Evolutionary conservation across 1,140 invertebrate species (phyloP).

Genomic region (Neodiprion pinetum): DNA sequence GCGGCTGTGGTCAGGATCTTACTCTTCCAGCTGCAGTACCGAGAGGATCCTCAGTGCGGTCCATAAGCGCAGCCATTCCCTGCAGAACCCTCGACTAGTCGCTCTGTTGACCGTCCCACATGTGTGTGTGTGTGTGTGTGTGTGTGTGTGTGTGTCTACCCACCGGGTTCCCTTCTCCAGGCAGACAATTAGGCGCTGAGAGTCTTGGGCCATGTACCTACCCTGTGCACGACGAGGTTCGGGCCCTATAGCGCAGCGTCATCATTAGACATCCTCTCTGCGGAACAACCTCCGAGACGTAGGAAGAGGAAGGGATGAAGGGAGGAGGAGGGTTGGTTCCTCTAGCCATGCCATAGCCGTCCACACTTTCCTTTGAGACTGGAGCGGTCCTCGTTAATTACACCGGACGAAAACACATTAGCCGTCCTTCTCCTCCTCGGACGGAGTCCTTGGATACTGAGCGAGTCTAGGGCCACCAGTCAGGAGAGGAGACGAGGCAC

Average conservation of each 20-base stretch:
- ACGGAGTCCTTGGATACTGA: not conserved
- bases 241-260: not conserved
- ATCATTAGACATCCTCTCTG: conserved; percentile 5
- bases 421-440: not conserved
- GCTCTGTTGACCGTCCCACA: too few species aligned
- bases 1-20: too few species aligned
- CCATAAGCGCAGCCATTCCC: too few species aligned
- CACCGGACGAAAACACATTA: conserved; percentile 3
- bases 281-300: not conserved
- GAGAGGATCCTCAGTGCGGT: too few species aligned
- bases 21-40: too few species aligned
- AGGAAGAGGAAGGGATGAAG: not conserved
- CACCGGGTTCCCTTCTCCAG: too few species aligned
- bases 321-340: not conserved
- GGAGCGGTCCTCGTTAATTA: not conserved
- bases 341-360: not conserved
- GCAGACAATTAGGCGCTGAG: too few species aligned
- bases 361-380: not conserved
- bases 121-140: too few species aligned
- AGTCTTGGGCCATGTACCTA: too few species aligned
- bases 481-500: not conserved
- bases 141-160: too few species aligned
- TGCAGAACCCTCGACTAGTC: too few species aligned
- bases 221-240: too few species aligned
- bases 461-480: not conserved